Evolutionary conservation across 2,888 invertebrate genomes (phyloP).

Genomic region (Drepana falcataria): DNA sequence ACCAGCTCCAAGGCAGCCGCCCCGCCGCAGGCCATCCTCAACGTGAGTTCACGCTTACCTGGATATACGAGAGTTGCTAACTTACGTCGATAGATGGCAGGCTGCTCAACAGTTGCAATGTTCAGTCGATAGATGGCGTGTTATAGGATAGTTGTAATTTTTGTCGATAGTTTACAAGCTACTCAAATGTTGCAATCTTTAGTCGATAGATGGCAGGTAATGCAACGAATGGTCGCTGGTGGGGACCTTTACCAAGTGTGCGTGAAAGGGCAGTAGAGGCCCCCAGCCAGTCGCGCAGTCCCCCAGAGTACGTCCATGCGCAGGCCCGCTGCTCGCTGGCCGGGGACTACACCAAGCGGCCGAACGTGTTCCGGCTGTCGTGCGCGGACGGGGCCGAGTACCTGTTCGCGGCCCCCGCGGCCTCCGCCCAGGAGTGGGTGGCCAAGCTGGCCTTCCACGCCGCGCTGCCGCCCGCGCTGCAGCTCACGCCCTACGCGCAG

Average conservation of each 20-base stretch:
- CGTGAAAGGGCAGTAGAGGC: too few relatives aligned
- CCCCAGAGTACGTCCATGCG: constrained; percentile 26
- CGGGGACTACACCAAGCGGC: constrained; percentile 96
- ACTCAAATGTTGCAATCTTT: too few relatives aligned
- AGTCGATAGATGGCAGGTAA: too few relatives aligned
- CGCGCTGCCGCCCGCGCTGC: constrained; percentile 91
- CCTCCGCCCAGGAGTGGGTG: constrained; percentile 92
- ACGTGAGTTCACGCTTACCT: constrained; percentile 37
- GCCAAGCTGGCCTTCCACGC: constrained; percentile 96
- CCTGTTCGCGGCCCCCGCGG: constrained; percentile 86
- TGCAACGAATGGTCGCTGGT: too few relatives aligned
- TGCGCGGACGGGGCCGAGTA: constrained; percentile 96
- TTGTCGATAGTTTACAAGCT: too few relatives aligned
- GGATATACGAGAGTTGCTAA: too few relatives aligned
- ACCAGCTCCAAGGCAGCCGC: constrained; percentile 91
- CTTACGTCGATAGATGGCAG: background rate
- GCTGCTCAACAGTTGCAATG: too few relatives aligned
- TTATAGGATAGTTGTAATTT: too few relatives aligned
- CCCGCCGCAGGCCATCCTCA: constrained; percentile 88
- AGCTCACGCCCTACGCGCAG: constrained; percentile 86
- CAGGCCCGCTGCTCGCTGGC: constrained; percentile 91
- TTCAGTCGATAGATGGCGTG: too few relatives aligned
- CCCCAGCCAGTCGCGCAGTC: background rate
- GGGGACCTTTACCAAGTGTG: too few relatives aligned
- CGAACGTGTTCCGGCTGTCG: constrained; percentile 92